These are phyloP conservation scores for Remorina albescens DNA, from an alignment of 2,797 vertebrate genomes.

Conservation along the genomic window DNA sequence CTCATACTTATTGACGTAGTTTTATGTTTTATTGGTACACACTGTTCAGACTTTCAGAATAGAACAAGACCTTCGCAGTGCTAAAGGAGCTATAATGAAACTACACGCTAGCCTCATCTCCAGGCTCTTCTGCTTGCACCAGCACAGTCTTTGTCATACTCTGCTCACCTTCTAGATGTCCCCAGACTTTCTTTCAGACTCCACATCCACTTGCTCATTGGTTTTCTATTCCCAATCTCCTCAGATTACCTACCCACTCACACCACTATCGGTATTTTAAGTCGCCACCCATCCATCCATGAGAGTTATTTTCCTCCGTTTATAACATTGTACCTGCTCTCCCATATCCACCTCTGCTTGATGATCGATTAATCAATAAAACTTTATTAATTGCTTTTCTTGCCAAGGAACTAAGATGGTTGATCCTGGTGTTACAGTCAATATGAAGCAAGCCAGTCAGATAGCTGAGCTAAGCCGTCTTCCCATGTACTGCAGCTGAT, in stretches of 20 bases:
- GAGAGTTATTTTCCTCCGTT: too few relatives aligned
- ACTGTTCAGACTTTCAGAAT: background rate
- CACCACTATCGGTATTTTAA: too few relatives aligned
- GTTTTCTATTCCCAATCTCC: background rate
- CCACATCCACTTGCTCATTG: too few relatives aligned
- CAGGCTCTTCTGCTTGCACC: too few relatives aligned
- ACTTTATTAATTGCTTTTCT: background rate
- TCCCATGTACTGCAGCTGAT: too few relatives aligned
- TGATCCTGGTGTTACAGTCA: background rate
- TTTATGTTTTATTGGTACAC: constrained; percentile 7
- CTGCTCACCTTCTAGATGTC: background rate
- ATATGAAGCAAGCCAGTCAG: background rate
- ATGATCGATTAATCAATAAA: too few relatives aligned
- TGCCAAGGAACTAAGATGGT: background rate
- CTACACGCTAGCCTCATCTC: background rate
- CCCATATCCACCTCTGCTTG: too few relatives aligned
- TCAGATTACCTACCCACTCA: background rate
- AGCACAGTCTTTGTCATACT: too few relatives aligned
- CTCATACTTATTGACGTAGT: too few relatives aligned
- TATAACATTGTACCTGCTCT: too few relatives aligned
- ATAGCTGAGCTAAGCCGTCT: background rate
- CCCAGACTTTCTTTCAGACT: background rate
- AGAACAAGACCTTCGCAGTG: constrained; percentile 5
- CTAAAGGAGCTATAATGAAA: constrained; percentile 3
- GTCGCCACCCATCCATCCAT: too few relatives aligned